Base-by-base conservation (phyloP, 2,797 vertebrate species). In the Dryobates pubescens region DNA sequence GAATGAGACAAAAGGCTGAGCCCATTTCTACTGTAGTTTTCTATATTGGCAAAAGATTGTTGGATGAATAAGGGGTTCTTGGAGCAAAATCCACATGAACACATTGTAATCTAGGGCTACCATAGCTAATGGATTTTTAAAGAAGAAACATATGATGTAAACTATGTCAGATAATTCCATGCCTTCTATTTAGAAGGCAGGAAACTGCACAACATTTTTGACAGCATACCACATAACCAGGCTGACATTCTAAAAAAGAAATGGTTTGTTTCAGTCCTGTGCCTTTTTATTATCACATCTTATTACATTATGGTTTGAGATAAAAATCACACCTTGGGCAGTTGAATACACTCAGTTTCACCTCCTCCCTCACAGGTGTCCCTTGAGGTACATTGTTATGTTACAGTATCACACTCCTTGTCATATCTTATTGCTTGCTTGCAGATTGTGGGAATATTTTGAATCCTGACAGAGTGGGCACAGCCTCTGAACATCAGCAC, bases 231-330 rank as follows among this genome's bases (percentile, higher is more conserved):
- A 29, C 26, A 89, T 24, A 56, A 90, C 59, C 30, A 75, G 73
- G 88, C 2, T 91, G 81, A 85, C 63, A 67, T 90, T 64, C 70
- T 89, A 91, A 92, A 94, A 89, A 74, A 82, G 75, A 78, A 76
- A 58, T 26, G 77, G 58, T 88, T 94, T 94, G 70, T 84, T 91
- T 96, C 78, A 73, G 81, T 62, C 30, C 30, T 88, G 17, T 79
- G 92, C 58, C 87, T 95, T 93, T 96, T 96, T 96, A 94, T 97
- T 93, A 95, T 96, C 95, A 88, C 96, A 90, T 96, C 95, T 95
- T 92, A 95, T 96, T 96, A 84, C 82, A 84, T 96, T 96, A 90
- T 73, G 74, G 73, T 88, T 88, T 75, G 86, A 96, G 93, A 95
- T 96, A 87, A 96, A 93, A 93, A 86, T 91, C 82, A 91, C 38